Percentiles rank a stretch among this genome's conserved stretches.
phyloP scores from a whole-genome alignment of 2,797 vertebrate species.

The Buceros bicornis region DNA sequence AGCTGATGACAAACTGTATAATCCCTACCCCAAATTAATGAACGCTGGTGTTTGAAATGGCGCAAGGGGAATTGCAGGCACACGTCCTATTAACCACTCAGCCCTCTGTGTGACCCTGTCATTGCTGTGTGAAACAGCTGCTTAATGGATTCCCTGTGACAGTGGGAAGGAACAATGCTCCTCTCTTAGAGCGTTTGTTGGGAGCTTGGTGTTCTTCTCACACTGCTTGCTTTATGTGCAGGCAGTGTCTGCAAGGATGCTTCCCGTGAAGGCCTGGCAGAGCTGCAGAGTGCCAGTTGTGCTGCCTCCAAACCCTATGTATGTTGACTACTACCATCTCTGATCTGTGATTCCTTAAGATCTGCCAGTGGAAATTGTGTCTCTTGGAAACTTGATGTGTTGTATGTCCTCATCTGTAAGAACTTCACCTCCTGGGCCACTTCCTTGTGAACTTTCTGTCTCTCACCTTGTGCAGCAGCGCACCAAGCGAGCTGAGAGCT shows the following conservation, averaged over 20 bases:
- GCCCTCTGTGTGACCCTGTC: slow-evolving; percentile 38
- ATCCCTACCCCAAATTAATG: slow-evolving; percentile 20
- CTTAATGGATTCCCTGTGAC: neutral
- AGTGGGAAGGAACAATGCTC: neutral
- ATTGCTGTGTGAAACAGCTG: neutral
- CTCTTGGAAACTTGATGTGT: neutral
- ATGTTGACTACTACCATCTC: accelerated
- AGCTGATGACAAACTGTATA: slow-evolving; percentile 2
- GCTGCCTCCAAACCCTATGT: neutral
- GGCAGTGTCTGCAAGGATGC: neutral
- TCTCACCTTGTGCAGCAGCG: neutral
- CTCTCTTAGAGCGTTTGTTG: neutral
- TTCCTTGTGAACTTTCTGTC: neutral
- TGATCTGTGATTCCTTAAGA: neutral
- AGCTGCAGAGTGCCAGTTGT: accelerated
- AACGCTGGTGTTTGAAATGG: slow-evolving; percentile 20
- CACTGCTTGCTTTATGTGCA: neutral
- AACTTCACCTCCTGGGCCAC: neutral
- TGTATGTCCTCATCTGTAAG: neutral
- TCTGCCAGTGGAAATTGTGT: neutral
- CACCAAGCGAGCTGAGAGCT: neutral
- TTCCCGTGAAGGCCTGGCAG: neutral
- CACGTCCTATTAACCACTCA: slow-evolving; percentile 30
- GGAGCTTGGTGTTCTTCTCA: neutral
- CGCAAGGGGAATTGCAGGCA: neutral